phyloP scores from a whole-genome alignment of 2,888 invertebrate species.

The Pherbina coryleti region DNA sequence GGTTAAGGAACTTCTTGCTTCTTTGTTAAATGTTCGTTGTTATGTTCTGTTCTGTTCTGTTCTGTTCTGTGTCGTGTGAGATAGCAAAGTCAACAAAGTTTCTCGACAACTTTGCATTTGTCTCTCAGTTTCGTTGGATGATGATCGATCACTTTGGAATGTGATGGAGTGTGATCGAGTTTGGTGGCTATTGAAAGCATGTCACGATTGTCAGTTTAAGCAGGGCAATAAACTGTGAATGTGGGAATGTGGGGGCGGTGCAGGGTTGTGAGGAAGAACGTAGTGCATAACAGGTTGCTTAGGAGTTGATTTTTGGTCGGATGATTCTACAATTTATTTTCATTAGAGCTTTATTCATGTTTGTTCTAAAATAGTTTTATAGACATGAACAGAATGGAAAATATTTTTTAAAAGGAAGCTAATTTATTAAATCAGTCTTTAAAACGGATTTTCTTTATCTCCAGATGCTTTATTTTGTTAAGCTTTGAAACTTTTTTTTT shows the following conservation, averaged over 20 bases:
- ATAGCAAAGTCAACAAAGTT: neutral
- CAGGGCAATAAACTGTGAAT: neutral
- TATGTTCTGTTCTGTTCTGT: neutral
- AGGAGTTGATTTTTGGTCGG: too few relatives aligned
- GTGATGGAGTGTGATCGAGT: neutral
- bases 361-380: too few relatives aligned
- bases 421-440: too few relatives aligned
- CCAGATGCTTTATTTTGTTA: too few relatives aligned
- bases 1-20: neutral
- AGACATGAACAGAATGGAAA: too few relatives aligned
- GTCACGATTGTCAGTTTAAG: neutral
- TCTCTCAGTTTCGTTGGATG: neutral
- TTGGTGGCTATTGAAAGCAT: neutral
- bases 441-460: too few relatives aligned
- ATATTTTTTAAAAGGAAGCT: too few relatives aligned
- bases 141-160: slow-evolving; percentile 31
- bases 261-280: too few relatives aligned
- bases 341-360: too few relatives aligned
- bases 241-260: neutral
- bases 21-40: neutral
- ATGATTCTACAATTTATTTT: too few relatives aligned
- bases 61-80: neutral
- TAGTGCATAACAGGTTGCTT: too few relatives aligned
- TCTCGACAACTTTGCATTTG: slow-evolving; percentile 1
- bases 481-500: too few relatives aligned